phyloP scores from a whole-genome alignment of 2,797 vertebrate species.

The Todus mexicanus region DNA sequence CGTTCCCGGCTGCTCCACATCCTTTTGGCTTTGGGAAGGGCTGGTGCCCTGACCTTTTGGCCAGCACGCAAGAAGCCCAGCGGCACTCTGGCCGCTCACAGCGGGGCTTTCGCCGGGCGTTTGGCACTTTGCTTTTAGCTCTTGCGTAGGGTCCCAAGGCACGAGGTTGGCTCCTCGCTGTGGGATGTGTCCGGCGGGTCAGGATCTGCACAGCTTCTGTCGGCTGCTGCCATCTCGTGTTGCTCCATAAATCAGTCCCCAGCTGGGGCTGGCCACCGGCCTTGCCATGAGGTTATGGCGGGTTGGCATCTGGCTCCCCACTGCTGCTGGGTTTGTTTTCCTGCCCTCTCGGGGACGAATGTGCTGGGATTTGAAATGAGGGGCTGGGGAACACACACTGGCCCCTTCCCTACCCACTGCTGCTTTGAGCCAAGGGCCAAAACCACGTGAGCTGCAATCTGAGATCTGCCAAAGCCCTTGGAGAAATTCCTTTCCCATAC shows the following conservation, averaged over 20 bases:
- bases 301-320: not conserved
- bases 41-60: constrained; percentile 40
- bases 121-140: not conserved
- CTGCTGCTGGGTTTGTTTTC: not conserved
- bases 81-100: not conserved
- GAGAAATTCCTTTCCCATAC: constrained; percentile 61
- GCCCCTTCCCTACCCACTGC: not conserved
- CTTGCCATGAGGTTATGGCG: not conserved
- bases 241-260: not conserved
- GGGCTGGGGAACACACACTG: fast-evolving
- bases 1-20: constrained; percentile 40
- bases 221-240: constrained; percentile 58
- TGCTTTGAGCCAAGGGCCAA: not conserved
- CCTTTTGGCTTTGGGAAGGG: constrained; percentile 22
- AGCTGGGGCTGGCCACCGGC: not conserved
- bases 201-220: not conserved
- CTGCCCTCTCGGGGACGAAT: fast-evolving
- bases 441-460: constrained; percentile 23
- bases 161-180: not conserved
- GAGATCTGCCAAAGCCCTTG: not conserved
- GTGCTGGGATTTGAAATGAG: fast-evolving
- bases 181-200: not conserved
- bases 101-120: not conserved
- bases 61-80: not conserved
- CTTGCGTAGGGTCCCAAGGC: not conserved